phyloP scores from a whole-genome alignment of 2,113 vertebrate genomes.

The Ahaetulla prasina region DNA sequence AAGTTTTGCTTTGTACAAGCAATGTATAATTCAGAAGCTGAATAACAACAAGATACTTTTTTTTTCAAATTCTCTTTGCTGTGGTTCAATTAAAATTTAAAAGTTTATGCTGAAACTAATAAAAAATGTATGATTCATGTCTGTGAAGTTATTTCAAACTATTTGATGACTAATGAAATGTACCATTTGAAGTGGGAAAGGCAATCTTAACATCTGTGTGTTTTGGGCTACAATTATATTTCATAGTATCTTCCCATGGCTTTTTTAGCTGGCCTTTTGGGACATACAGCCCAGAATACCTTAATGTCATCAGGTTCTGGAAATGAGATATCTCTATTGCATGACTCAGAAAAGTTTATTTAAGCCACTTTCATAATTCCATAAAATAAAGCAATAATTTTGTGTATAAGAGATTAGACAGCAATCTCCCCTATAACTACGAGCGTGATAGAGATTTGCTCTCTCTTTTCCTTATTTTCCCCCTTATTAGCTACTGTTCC shows the following conservation, averaged over 20 bases:
- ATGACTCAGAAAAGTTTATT: background rate
- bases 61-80: background rate
- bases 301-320: background rate
- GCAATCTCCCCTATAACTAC: background rate
- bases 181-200: background rate
- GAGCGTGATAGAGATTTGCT: too few relatives aligned
- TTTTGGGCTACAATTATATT: background rate
- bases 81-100: constrained; percentile 14
- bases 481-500: background rate
- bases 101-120: background rate
- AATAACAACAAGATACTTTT: background rate
- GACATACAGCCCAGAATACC: background rate
- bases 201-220: background rate
- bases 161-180: background rate
- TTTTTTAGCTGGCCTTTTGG: background rate
- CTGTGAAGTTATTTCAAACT: background rate
- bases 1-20: background rate
- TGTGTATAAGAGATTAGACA: background rate
- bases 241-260: background rate
- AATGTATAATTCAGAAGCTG: background rate
- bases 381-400: background rate
- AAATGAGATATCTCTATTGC: background rate
- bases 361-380: background rate
- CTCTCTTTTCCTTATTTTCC: background rate
- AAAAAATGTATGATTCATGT: background rate